Evolutionary conservation across 2,797 vertebrate genomes (phyloP).

Genomic region (Sebastes baramenuke): DNA sequence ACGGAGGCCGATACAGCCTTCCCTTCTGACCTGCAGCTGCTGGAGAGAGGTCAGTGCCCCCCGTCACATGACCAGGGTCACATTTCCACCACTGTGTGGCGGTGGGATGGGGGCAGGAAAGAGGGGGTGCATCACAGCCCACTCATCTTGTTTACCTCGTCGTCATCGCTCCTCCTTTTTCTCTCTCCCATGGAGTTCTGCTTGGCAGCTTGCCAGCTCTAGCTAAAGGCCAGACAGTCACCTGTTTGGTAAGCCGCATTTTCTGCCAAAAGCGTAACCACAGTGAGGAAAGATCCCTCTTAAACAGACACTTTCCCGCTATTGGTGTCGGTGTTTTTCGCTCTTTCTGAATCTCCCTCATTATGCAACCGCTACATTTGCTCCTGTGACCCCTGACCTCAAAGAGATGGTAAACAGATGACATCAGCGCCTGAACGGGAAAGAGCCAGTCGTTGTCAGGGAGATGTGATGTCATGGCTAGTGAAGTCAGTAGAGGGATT

Average conservation of each 20-base stretch:
- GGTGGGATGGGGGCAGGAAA: neutral
- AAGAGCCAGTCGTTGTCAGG: constrained; percentile 54
- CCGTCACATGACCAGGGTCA: constrained; percentile 33
- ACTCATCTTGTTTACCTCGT: constrained; percentile 33
- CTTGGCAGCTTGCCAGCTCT: constrained; percentile 27
- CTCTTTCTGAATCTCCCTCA: constrained; percentile 8
- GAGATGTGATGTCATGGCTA: constrained; percentile 60
- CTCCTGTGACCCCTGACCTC: constrained; percentile 55
- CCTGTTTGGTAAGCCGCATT: constrained; percentile 43
- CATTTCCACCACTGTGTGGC: constrained; percentile 15
- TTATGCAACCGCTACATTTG: constrained; percentile 54
- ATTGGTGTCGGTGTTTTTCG: neutral
- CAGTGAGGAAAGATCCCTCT: constrained; percentile 20
- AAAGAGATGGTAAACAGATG: constrained; percentile 72
- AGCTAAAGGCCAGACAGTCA: constrained; percentile 41
- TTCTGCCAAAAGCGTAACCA: constrained; percentile 31
- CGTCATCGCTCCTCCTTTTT: neutral
- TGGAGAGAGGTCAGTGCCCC: constrained; percentile 91
- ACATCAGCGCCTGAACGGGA: constrained; percentile 59
- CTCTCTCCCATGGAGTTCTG: constrained; percentile 1
- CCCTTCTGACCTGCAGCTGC: constrained; percentile 90
- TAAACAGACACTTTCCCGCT: neutral
- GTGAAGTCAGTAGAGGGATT: constrained; percentile 55
- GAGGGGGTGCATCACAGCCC: neutral
- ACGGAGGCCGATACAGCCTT: constrained; percentile 86